A percentile compares a stretch with the other conserved stretches of the same genome.
Conservation (phyloP, 2,797 vertebrate genomes). For the Pelobates cultripes region DNA sequence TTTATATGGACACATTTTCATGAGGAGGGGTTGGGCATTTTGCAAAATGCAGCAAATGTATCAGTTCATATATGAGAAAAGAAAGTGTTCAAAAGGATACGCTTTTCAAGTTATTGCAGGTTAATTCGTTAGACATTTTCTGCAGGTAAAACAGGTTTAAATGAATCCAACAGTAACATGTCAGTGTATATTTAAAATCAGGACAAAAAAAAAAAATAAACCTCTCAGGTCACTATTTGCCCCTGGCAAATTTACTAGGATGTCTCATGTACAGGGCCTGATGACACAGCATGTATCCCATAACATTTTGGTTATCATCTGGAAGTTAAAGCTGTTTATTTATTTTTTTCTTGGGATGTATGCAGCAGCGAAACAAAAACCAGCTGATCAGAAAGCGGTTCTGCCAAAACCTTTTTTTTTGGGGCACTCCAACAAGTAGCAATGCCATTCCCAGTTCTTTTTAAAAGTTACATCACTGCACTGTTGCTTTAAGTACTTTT, state of each 20-base stretch:
- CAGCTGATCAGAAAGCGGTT: constrained; percentile 84
- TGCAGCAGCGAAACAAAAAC: constrained; percentile 88
- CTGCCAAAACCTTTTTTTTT: constrained; percentile 71
- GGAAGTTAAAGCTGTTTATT: constrained; percentile 83
- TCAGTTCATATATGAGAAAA: constrained; percentile 80
- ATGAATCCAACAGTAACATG: constrained; percentile 80
- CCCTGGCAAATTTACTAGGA: constrained; percentile 75
- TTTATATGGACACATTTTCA: constrained; percentile 73
- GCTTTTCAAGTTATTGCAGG: constrained; percentile 86
- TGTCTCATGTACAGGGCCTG: constrained; percentile 77
- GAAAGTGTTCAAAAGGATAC: constrained; percentile 82
- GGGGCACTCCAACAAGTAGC: constrained; percentile 78
- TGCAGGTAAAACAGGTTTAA: constrained; percentile 82
- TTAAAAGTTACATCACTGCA: constrained; percentile 81
- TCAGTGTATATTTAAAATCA: constrained; percentile 82
- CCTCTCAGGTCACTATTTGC: constrained; percentile 75
- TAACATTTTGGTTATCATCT: constrained; percentile 83
- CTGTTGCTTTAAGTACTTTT: constrained; percentile 72
- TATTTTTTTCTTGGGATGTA: constrained; percentile 80
- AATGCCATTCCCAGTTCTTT: constrained; percentile 83
- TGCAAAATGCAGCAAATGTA: constrained; percentile 84
- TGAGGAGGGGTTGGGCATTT: constrained; percentile 69
- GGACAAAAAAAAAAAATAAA: constrained; percentile 66
- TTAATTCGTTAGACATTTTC: constrained; percentile 79
- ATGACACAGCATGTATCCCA: constrained; percentile 82